Base-by-base conservation (phyloP, 1,140 invertebrate genomes). In the Drosophila lacteicornis region DNA sequence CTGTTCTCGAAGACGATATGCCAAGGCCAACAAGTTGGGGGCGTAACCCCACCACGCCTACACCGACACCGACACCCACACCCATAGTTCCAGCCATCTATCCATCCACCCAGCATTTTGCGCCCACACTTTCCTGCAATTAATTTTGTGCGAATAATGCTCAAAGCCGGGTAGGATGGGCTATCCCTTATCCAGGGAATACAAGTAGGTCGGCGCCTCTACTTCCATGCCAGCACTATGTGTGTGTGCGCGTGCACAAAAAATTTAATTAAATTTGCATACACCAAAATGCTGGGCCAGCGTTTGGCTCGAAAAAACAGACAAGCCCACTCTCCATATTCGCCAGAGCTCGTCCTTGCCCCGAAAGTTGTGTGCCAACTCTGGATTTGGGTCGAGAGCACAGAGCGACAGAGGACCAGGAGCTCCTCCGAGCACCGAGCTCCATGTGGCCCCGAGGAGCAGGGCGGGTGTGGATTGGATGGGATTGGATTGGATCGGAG, bases 211-310 rank as follows among this genome's bases (percentile, higher is more conserved):
- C 76, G 68, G 30, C 4, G 50, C n/a, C n/a, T n/a, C n/a, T n/a
- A n/a, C n/a, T n/a, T n/a, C n/a, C n/a, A n/a, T n/a, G n/a, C 49
- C 30, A 33, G 40, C 43, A 38, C 60, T 75, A 40, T 22, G 13
- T 57, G 4, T 56, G 68, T 46, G 40, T 74, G 70, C 12, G 49
- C 8, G 75, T 77, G 42, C 49, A 67, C 42, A 60, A 77, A 77
- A 77, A 78, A 78, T 78, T 78, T 78, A 78, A 78, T 78, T 78
- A 78, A 78, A 78, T 78, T 78, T 78, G 75, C 56, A 78, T 78
- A 77, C 63, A 76, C 25, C 47, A 68, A 78, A 77, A 77, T 68
- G 74, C 74, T 78, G 75, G 49, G 42, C 75, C 65, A 61, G 43
- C 59, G 74, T 33, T 67, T 70, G 61, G 47, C 61, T 50, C 12